Conservation (phyloP, 2,113 vertebrate genomes). For the Varanus salvator region DNA sequence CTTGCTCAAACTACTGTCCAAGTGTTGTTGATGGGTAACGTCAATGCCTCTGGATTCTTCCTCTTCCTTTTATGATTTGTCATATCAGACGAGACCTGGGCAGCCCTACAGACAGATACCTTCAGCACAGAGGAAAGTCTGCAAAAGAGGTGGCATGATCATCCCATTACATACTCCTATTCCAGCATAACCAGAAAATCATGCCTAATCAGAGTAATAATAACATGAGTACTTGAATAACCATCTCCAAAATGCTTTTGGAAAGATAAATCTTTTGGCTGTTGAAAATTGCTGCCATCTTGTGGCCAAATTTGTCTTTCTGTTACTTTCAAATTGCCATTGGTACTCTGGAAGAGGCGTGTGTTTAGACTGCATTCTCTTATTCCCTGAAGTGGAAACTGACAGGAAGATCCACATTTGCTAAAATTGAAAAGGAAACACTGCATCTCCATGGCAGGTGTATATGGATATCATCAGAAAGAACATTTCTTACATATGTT, state of each 20-base stretch:
- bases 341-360: background rate
- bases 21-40: too few species aligned
- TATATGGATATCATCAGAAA: background rate
- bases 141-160: background rate
- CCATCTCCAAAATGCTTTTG: background rate
- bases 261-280: background rate
- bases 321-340: background rate
- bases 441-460: background rate
- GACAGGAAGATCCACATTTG: background rate
- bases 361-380: background rate
- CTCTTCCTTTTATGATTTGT: too few species aligned
- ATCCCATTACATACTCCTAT: background rate
- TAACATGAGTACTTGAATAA: background rate
- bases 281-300: conserved; percentile 15
- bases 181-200: background rate
- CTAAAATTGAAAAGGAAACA: background rate
- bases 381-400: background rate
- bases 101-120: too few species aligned
- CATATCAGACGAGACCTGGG: too few species aligned
- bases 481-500: background rate
- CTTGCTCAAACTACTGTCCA: too few species aligned
- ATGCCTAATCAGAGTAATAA: background rate
- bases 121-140: too few species aligned
- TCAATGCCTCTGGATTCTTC: too few species aligned
- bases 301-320: background rate